Percentiles rank a stretch among this genome's conserved stretches.
Evolutionary conservation across 2,888 invertebrate genomes (phyloP).

Genomic region (Temnothorax unifasciatus): DNA sequence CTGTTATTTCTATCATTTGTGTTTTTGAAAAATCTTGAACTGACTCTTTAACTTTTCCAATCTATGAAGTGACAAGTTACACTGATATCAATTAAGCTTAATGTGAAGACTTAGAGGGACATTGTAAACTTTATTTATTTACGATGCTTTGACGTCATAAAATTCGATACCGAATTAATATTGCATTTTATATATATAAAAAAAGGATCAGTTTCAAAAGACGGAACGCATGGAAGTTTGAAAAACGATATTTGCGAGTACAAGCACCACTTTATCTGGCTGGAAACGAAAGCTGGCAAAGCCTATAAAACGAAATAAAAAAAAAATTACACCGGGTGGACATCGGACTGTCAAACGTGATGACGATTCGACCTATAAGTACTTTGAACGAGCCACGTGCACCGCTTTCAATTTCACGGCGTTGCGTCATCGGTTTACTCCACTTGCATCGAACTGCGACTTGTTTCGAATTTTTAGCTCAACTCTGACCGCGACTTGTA

Average conservation of each 20-base stretch:
- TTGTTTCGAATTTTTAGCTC: slow-evolving; percentile 11
- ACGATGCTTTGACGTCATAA: not conserved
- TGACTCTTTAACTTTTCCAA: not conserved
- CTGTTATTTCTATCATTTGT: not conserved
- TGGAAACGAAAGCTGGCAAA: slow-evolving; percentile 1
- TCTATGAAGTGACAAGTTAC: not conserved
- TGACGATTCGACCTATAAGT: slow-evolving; percentile 11
- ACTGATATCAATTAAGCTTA: not conserved
- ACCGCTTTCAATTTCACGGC: not conserved
- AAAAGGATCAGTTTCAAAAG: not conserved
- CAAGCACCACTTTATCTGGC: not conserved
- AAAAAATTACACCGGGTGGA: not conserved
- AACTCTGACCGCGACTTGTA: not conserved
- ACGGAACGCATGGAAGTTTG: not conserved
- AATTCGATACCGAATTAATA: not conserved
- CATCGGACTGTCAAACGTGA: not conserved
- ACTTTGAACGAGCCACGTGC: slow-evolving; percentile 12
- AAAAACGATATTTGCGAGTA: not conserved
- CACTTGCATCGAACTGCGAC: not conserved
- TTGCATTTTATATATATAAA: slow-evolving; percentile 6
- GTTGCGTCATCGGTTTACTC: slow-evolving; percentile 1
- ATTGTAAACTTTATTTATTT: not conserved
- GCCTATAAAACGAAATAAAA: slow-evolving; percentile 19
- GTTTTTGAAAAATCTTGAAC: not conserved
- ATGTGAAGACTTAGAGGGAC: not conserved